Evolutionary conservation across 2,888 invertebrate species (phyloP), one percentile per base, ranked within the genome.

Genomic region (Drosophila suboccidentalis): DNA sequence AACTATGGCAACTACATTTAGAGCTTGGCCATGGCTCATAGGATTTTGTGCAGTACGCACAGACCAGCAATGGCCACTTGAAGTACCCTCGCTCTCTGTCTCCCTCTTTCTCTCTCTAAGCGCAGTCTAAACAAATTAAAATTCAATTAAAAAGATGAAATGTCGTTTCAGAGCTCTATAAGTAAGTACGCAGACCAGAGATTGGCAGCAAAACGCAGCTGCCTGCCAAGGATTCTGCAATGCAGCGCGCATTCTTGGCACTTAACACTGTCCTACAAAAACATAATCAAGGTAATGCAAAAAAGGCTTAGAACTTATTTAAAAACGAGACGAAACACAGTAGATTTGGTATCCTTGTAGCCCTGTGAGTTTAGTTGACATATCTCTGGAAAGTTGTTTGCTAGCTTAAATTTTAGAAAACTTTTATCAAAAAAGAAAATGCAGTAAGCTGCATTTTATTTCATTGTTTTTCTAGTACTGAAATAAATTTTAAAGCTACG

Each of bases 121-220:
- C 89, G 91, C 88, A 86, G 88, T 90, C 91, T 87, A 88, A 91
- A 90, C 91, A 91, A 91, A 91, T 91, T 91, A 91, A 90, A 91
- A 91, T 91, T 91, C 91, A 91, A 91, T 91, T 91, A 90, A 90
- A 91, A 91, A 89, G 90, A 91, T 91, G 91, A 91, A 91, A 90
- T 90, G 90, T 73, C 90, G 90, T 87, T 90, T 90, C 83, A 86
- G 61, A 61, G 73, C 83, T 83, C 75, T 82, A 75, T 68, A 32
- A 43, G 32, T 54, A 54, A 41, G 54, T 17, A 68, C 66, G 72
- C 39, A 63, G 63, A 63, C 68, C 55, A 64, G 26, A 63, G 53
- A 50, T 29, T 47, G 46, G 17, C 62, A 49, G 36, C 55, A 29
- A 26, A 36, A 36, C 44, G 22, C 50, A 63, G 43, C 63, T 39